Conservation (phyloP, 2,888 invertebrate genomes). For the Oxytorus armatus region DNA sequence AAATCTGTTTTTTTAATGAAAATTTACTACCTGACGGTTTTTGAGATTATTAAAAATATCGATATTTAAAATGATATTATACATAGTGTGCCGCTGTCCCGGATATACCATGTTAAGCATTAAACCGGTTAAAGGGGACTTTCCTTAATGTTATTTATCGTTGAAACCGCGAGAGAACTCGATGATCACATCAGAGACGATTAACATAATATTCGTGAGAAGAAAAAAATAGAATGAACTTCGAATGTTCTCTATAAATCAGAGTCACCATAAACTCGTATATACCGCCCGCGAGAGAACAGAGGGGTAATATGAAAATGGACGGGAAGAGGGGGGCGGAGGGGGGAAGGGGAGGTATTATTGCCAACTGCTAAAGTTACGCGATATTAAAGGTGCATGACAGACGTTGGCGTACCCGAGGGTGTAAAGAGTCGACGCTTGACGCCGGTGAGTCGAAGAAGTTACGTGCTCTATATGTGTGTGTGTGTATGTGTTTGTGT, state of each 20-base stretch:
- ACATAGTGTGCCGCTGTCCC: too few species aligned
- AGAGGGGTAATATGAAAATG: constrained; percentile 31
- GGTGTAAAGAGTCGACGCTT: constrained; percentile 13
- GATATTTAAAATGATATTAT: too few species aligned
- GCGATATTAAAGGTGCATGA: constrained; percentile 66
- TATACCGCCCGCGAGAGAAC: neutral
- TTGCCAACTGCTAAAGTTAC: constrained; percentile 66
- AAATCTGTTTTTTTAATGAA: too few species aligned
- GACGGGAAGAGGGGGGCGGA: too few species aligned
- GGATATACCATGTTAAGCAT: too few species aligned
- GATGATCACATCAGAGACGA: neutral
- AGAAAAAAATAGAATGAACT: constrained; percentile 6
- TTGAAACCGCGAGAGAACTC: too few species aligned
- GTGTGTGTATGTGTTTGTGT: neutral
- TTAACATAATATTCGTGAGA: neutral
- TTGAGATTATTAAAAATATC: too few species aligned
- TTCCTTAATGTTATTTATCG: too few species aligned
- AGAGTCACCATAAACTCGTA: constrained; percentile 6
- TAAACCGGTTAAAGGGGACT: too few species aligned
- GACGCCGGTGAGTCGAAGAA: constrained; percentile 14
- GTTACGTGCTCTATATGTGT: neutral
- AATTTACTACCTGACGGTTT: too few species aligned
- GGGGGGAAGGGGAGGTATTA: too few species aligned
- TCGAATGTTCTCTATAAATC: constrained; percentile 34
- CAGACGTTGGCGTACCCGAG: constrained; percentile 57